phyloP scores from a whole-genome alignment of 1,140 invertebrate species.

The Brachionus paranguensis region DNA sequence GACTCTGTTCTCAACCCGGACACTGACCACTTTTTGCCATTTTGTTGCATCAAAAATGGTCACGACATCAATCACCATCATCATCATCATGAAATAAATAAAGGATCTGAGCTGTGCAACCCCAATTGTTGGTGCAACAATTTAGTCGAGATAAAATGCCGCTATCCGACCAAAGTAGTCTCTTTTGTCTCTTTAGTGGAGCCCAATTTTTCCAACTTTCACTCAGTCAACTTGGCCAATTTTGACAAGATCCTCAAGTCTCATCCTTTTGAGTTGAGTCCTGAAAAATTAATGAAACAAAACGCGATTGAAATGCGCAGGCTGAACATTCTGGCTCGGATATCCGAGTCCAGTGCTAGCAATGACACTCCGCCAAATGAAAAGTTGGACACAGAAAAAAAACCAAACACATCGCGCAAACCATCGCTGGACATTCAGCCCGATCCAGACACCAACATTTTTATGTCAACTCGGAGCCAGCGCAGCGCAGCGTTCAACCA shows the following conservation, averaged over 20 bases:
- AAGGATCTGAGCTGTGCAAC: not conserved
- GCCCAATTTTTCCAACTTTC: conserved; percentile 20
- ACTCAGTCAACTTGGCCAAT: not conserved
- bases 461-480: not conserved
- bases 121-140: conserved; percentile 37
- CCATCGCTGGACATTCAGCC: not conserved
- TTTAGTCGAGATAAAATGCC: conserved; percentile 18
- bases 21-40: not conserved
- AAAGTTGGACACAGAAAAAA: not conserved
- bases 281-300: not conserved
- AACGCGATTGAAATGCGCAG: not conserved
- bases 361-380: not conserved
- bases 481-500: not conserved
- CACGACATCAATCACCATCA: not conserved
- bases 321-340: not conserved
- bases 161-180: conserved; percentile 29
- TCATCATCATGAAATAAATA: not conserved
- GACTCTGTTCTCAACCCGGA: not conserved
- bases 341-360: not conserved
- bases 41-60: conserved; percentile 20
- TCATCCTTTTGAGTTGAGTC: not conserved
- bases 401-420: not conserved
- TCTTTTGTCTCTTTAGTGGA: conserved; percentile 7
- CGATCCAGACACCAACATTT: not conserved
- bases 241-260: conserved; percentile 7